Base-by-base conservation (phyloP, 2,888 invertebrate species). In the Euzophera pinguis region DNA sequence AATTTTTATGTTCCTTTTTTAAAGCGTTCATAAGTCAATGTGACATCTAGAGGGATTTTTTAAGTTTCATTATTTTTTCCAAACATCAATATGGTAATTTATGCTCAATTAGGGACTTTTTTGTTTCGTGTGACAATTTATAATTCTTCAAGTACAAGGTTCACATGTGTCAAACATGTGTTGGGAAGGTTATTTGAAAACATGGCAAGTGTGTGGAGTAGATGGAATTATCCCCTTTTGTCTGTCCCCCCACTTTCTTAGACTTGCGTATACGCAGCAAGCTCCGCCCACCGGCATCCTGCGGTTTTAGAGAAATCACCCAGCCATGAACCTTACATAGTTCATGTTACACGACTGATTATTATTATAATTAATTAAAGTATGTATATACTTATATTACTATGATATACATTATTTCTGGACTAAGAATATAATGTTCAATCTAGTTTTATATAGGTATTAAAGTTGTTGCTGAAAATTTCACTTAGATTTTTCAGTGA, bases 271-370 rank as follows among this genome's bases (percentile, higher is more conserved):
- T 65, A 73, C 79, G 78, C 83, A 83, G 41, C 52, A 56, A 57
- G 67, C 82, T 66, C 78, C 84, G 76, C 84, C 84, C 78, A 75
- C 67, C 43, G 73, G 70, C 80, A 74, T 81, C 78, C 75, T 81
- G 75, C 81, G 70, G 69, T 71, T 77, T 79, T 79, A 76, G 67
- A 72, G 57, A 71, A 71, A 65, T 73, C 66, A 60, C 62, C 71
- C 69, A 75, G 63, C 75, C 77, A 66, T 80, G 69, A 78, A 74
- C 57, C 56, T 53, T 61, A 41, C 39, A 29, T 39, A 22, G 29
- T 39, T 41, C 39, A 34, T 16, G 32, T 32, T 29, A 39, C 29
- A 50, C n/a, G n/a, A 50, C 39, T 37, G 5, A 5, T 22, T 22
- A 22, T 22, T 22, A 22, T 22, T 22, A 3, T 22, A 22, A 22